phyloP scores from a whole-genome alignment of 2,888 invertebrate species.

The Lagria hirta region DNA sequence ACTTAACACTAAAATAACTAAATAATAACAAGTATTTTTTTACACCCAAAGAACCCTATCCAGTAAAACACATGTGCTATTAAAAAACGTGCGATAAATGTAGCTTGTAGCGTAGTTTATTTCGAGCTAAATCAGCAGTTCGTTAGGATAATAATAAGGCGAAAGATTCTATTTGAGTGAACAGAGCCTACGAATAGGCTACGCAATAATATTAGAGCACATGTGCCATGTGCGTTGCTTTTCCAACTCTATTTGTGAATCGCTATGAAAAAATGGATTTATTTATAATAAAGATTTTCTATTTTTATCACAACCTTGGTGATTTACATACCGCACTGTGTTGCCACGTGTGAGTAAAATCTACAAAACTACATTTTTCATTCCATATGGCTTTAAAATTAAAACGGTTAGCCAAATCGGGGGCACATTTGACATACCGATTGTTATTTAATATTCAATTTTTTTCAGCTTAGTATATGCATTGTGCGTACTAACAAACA shows the following conservation, averaged over 20 bases:
- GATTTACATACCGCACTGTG: conserved; percentile 49
- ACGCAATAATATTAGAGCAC: conserved; percentile 31
- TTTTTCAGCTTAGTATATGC: no score
- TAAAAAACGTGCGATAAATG: no score
- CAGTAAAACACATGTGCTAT: no score
- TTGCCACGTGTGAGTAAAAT: conserved; percentile 44
- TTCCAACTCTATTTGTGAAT: conserved; percentile 45
- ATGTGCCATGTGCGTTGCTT: conserved; percentile 35
- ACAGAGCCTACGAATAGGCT: conserved; percentile 31
- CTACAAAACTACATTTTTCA: conserved; percentile 47
- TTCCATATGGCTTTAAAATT: conserved; percentile 45
- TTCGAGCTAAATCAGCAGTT: conserved; percentile 31
- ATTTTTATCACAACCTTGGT: conserved; percentile 54
- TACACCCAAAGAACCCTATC: no score
- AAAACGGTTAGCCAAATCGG: no score
- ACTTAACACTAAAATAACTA: no score
- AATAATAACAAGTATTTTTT: no score
- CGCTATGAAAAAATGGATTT: conserved; percentile 50
- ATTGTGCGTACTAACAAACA: no score
- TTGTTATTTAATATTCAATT: no score
- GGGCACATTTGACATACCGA: no score
- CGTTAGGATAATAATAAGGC: conserved; percentile 35
- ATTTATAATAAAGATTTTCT: conserved; percentile 55
- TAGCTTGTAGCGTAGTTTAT: no score
- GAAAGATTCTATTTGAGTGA: conserved; percentile 34